Evolutionary conservation across 2,888 invertebrate species (phyloP).

Genomic region (Drosophila sordidapex): DNA sequence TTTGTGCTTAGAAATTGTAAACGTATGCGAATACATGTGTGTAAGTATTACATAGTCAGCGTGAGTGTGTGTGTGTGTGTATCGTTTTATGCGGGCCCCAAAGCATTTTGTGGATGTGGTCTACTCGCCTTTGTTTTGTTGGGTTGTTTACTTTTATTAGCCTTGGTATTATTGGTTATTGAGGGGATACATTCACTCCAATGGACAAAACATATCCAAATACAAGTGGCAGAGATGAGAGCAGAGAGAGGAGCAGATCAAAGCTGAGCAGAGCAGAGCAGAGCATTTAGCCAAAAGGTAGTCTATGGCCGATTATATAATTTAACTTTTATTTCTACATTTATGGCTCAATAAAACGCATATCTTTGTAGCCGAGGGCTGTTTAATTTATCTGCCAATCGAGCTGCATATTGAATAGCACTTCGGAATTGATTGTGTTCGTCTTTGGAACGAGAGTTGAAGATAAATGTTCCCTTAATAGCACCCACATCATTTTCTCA

Average conservation of each 20-base stretch:
- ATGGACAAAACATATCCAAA: slow-evolving; percentile 14
- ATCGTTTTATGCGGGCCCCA: slow-evolving; percentile 61
- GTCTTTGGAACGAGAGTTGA: neutral
- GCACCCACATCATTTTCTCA: slow-evolving; percentile 21
- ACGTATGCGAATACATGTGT: slow-evolving; percentile 48
- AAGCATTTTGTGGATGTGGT: slow-evolving; percentile 59
- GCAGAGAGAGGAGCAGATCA: neutral
- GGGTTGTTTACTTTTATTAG: slow-evolving; percentile 77
- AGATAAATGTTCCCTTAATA: slow-evolving; percentile 67
- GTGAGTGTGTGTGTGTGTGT: slow-evolving; percentile 21
- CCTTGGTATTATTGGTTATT: slow-evolving; percentile 77
- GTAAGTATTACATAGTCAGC: neutral
- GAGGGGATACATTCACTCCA: slow-evolving; percentile 29
- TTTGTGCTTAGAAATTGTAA: slow-evolving; percentile 74
- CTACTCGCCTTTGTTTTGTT: slow-evolving; percentile 52
- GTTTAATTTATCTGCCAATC: slow-evolving; percentile 61
- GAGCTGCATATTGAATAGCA: slow-evolving; percentile 56
- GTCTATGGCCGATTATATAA: slow-evolving; percentile 60
- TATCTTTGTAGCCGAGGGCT: slow-evolving; percentile 15
- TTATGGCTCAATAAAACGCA: slow-evolving; percentile 76
- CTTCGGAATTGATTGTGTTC: slow-evolving; percentile 52
- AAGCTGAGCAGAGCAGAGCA: neutral
- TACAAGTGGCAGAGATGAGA: neutral
- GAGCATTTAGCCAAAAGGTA: slow-evolving; percentile 53
- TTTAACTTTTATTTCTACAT: slow-evolving; percentile 76